Evolutionary conservation across 1,140 invertebrate species (phyloP).

Genomic region (Drosophila simulans): DNA sequence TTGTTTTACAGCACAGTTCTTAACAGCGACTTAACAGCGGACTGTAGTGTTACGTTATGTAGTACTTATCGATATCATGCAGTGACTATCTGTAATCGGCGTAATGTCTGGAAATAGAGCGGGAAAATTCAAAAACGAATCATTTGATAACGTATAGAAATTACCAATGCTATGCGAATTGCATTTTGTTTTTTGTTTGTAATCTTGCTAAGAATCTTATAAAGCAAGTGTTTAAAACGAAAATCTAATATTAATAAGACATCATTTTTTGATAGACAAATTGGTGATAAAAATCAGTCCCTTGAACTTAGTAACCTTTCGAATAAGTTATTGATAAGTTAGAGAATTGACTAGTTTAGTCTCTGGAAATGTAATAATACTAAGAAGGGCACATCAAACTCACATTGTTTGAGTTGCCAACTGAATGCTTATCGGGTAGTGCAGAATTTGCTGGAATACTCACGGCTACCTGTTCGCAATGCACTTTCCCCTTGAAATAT

Average conservation of each 20-base stretch:
- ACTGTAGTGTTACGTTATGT: background rate
- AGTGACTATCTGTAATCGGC: background rate
- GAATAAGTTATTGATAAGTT: too few species aligned
- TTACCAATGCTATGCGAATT: too few species aligned
- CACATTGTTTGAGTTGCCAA: too few species aligned
- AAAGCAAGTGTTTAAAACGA: too few species aligned
- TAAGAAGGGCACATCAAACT: background rate
- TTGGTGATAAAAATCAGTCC: too few species aligned
- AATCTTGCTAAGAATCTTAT: too few species aligned
- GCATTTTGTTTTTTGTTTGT: too few species aligned
- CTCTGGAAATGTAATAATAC: background rate
- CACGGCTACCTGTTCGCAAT: background rate
- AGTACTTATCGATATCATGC: background rate
- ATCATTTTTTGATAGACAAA: too few species aligned
- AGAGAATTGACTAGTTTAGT: too few species aligned
- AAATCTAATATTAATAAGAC: too few species aligned
- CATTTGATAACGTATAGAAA: background rate
- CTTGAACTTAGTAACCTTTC: too few species aligned
- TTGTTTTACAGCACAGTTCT: background rate
- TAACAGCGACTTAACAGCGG: background rate
- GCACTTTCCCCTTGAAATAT: constrained; percentile 1
- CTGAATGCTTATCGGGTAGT: background rate
- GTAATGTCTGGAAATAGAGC: background rate
- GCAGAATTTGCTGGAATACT: background rate
- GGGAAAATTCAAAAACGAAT: background rate